These are phyloP conservation scores for Daphoenositta chrysoptera DNA, from an alignment of 2,113 vertebrate genomes.

Conservation along the genomic window DNA sequence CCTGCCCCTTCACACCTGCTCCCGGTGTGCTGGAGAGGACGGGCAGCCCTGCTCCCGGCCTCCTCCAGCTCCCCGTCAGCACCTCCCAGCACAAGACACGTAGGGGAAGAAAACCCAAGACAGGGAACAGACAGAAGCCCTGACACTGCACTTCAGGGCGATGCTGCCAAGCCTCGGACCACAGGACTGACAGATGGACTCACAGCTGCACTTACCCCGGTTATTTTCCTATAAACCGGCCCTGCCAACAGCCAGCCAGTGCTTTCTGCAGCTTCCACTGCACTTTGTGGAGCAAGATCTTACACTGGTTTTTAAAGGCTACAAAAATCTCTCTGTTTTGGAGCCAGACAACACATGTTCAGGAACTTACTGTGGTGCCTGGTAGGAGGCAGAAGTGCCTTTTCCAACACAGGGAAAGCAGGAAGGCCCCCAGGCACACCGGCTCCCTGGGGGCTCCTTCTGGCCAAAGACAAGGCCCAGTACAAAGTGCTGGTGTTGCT, in stretches of 20 bases:
- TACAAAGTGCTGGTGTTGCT: accelerated
- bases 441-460: background rate
- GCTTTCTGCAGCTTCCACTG: conserved; percentile 54
- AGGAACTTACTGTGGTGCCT: conserved; percentile 40
- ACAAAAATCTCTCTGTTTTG: conserved; percentile 50
- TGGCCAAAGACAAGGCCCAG: background rate
- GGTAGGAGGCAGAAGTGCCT: conserved; percentile 13
- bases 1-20: background rate
- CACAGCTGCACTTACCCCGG: background rate
- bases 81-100: accelerated
- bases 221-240: conserved; percentile 60
- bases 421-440: accelerated
- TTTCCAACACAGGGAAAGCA: background rate
- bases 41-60: accelerated
- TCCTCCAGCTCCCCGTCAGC: background rate
- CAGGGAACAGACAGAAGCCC: background rate
- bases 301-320: conserved; percentile 32
- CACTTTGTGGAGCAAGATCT: conserved; percentile 52
- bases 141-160: background rate
- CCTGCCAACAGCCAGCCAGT: conserved; percentile 48
- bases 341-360: conserved; percentile 60
- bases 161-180: conserved; percentile 21
- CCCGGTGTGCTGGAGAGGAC: background rate
- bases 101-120: background rate
- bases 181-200: conserved; percentile 52